Base-by-base conservation (phyloP, 2,797 vertebrate species). In the Siniperca obscura region DNA sequence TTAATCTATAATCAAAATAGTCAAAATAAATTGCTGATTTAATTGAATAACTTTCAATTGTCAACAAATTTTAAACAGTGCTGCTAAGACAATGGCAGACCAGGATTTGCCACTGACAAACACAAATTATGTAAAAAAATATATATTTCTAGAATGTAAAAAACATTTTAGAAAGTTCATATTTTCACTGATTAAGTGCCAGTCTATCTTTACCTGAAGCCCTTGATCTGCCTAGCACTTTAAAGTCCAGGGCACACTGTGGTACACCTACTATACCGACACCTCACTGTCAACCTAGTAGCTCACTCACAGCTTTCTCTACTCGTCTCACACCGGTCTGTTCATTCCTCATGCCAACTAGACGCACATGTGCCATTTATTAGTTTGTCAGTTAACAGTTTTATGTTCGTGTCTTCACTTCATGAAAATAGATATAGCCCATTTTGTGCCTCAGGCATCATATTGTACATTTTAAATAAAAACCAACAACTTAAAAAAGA, bases 291-390 rank as follows among this genome's bases (percentile, higher is more conserved):
- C 12, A 57, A 36, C 52, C 50, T 27, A 44, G 3, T 38, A 19
- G 52, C 55, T 56, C 38, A 40, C 40, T 69, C 36, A 46, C 42
- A 44, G 61, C 12, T 71, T 65, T 74, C 21, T 52, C 8, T n/a
- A 59, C 48, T 17, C 19, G 19, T 50, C 46, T 87, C 70, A 87
- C 87, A 89, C 67, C 16, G 5, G 30, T 42, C 59, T 76, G 80
- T 82, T 76, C 70, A 83, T 84, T 88, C 82, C 77, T 80, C 76
- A 85, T 77, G n/a, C 62, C 72, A 76, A 12, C 9, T 27, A 83
- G 46, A 86, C 3, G 7, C 59, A 77, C 64, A 25, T 38, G 69
- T 65, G 36, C 69, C 65, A 38, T 70, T 67, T 85, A 44, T 83
- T 56, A 27, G 74, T 65, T 69, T 78, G 11, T 75, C 8, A 52